Conservation (phyloP, 2,113 vertebrate species). For the Tyto alba region DNA sequence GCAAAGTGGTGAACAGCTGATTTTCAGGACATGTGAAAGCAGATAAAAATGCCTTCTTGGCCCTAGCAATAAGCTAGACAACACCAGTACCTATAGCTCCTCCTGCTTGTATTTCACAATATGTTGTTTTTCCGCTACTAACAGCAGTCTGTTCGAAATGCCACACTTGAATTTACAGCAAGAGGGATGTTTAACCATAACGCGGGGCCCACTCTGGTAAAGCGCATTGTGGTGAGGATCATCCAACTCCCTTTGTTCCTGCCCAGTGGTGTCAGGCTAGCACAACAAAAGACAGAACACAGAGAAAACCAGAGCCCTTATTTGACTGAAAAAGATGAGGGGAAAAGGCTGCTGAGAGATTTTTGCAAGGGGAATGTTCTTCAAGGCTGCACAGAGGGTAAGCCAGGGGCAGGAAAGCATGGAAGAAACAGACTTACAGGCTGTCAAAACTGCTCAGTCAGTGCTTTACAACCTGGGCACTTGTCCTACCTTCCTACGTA, state of each 20-base stretch:
- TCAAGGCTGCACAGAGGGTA: background rate
- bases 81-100: background rate
- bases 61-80: background rate
- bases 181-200: background rate
- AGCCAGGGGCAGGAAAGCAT: background rate
- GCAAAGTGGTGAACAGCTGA: background rate
- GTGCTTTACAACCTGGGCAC: background rate
- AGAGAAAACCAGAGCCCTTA: background rate
- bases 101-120: background rate
- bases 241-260: background rate
- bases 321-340: background rate
- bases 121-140: background rate
- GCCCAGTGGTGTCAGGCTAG: background rate
- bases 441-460: background rate
- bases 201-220: background rate
- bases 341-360: background rate
- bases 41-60: background rate
- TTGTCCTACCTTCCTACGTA: background rate
- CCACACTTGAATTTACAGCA: background rate
- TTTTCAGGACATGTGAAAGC: background rate
- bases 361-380: background rate
- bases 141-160: background rate
- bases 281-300: background rate
- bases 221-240: background rate
- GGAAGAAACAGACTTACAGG: background rate